These are phyloP conservation scores for Notarius quadriscutis DNA, from an alignment of 2,113 vertebrate species.

Conservation along the genomic window DNA sequence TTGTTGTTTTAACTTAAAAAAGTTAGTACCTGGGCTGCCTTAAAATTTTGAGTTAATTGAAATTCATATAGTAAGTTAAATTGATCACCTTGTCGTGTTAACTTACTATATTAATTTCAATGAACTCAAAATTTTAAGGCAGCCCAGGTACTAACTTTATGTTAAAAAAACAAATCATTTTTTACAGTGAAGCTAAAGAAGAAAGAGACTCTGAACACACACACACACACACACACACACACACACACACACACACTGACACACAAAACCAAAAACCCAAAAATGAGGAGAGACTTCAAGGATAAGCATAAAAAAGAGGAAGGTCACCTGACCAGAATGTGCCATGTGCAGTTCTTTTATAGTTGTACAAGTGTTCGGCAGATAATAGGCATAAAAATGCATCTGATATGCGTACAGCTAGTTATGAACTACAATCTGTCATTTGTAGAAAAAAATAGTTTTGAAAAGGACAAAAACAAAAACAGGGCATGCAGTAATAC, in stretches of 20 bases:
- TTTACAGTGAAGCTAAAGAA: not conserved
- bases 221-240: not conserved
- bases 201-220: not conserved
- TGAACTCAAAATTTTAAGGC: too few species aligned
- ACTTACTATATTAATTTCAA: too few species aligned
- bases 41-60: too few species aligned
- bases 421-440: not conserved
- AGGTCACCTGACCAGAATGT: slow-evolving; percentile 15
- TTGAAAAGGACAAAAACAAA: not conserved
- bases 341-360: not conserved
- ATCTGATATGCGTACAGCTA: not conserved
- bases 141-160: too few species aligned
- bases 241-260: not conserved
- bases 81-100: too few species aligned
- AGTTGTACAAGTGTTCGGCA: not conserved
- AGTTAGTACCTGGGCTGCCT: too few species aligned
- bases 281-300: not conserved
- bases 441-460: not conserved
- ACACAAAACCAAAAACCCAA: not conserved
- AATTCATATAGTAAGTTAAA: too few species aligned
- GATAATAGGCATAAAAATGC: not conserved
- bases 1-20: too few species aligned
- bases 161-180: too few species aligned
- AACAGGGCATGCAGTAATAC: not conserved
- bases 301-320: slow-evolving; percentile 20